These are phyloP conservation scores for Ceyx erithaca DNA, from an alignment of 2,797 vertebrate genomes.

Conservation along the genomic window DNA sequence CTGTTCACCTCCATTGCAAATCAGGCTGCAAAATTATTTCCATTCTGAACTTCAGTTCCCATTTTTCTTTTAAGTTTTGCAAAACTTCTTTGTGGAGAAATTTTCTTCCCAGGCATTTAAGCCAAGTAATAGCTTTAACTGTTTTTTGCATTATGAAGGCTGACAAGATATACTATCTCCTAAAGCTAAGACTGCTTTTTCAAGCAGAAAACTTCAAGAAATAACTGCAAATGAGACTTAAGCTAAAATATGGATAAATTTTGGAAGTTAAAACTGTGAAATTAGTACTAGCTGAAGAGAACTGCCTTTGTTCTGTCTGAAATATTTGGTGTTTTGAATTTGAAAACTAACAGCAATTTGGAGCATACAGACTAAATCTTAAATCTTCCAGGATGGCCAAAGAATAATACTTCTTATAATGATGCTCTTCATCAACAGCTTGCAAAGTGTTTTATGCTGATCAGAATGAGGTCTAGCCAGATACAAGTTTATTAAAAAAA, in stretches of 20 bases:
- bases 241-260: slow-evolving; percentile 54
- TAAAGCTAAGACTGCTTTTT: slow-evolving; percentile 56
- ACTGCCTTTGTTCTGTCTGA: slow-evolving; percentile 23
- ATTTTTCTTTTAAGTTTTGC: slow-evolving; percentile 35
- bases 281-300: slow-evolving; percentile 34
- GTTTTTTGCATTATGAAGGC: slow-evolving; percentile 21
- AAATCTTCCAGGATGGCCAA: neutral
- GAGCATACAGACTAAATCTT: neutral
- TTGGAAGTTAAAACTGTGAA: slow-evolving; percentile 54
- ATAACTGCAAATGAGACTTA: slow-evolving; percentile 58
- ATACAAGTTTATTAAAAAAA: neutral
- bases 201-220: slow-evolving; percentile 55
- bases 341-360: neutral
- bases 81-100: slow-evolving; percentile 43
- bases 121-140: slow-evolving; percentile 46
- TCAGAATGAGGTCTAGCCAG: neutral
- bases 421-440: neutral
- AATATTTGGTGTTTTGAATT: slow-evolving; percentile 19
- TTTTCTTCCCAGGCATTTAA: slow-evolving; percentile 27
- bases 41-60: neutral
- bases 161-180: slow-evolving; percentile 57
- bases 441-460: neutral
- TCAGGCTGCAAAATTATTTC: slow-evolving; percentile 42
- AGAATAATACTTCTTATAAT: neutral
- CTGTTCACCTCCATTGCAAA: neutral